Conservation (phyloP, 2,113 vertebrate genomes). For the Gobius niger region DNA sequence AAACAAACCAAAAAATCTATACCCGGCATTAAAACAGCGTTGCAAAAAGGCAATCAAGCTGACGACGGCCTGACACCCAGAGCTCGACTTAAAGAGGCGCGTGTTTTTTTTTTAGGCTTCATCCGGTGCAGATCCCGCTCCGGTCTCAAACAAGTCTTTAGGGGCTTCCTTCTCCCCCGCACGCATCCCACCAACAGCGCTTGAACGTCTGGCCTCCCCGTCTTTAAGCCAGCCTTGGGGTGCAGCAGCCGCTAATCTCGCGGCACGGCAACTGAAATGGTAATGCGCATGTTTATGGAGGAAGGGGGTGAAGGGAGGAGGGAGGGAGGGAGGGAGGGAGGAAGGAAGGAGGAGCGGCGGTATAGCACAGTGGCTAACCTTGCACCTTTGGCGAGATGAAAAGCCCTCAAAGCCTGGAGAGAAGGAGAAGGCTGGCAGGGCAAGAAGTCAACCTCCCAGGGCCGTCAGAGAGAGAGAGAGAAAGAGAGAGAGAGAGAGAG, state of each 20-base stretch:
- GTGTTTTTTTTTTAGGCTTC: constrained; percentile 54
- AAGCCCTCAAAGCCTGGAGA: constrained; percentile 72
- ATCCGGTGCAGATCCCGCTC: constrained; percentile 46
- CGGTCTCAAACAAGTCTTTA: constrained; percentile 61
- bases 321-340: constrained; percentile 1
- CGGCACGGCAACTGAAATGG: constrained; percentile 67
- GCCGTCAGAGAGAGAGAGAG: constrained; percentile 35
- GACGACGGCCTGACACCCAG: constrained; percentile 51
- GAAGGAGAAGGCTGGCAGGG: constrained; percentile 66
- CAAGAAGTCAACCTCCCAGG: constrained; percentile 75
- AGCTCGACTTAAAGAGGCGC: constrained; percentile 46
- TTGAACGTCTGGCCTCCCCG: constrained; percentile 58
- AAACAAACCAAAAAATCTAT: not conserved
- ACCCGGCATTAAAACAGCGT: not conserved
- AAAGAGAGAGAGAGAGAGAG: constrained; percentile 19
- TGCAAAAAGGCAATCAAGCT: constrained; percentile 31
- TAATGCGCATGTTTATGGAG: constrained; percentile 58
- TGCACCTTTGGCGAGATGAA: constrained; percentile 74
- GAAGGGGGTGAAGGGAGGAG: constrained; percentile 49
- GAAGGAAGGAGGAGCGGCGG: constrained; percentile 32
- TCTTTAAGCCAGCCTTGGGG: constrained; percentile 70
- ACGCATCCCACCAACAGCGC: constrained; percentile 66
- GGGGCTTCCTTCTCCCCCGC: constrained; percentile 55
- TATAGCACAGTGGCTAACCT: constrained; percentile 70
- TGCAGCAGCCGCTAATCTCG: constrained; percentile 62